Percentiles rank a stretch among this genome's conserved stretches.
phyloP scores from a whole-genome alignment of 2,113 vertebrate species.

The Nycticebus coucang region DNA sequence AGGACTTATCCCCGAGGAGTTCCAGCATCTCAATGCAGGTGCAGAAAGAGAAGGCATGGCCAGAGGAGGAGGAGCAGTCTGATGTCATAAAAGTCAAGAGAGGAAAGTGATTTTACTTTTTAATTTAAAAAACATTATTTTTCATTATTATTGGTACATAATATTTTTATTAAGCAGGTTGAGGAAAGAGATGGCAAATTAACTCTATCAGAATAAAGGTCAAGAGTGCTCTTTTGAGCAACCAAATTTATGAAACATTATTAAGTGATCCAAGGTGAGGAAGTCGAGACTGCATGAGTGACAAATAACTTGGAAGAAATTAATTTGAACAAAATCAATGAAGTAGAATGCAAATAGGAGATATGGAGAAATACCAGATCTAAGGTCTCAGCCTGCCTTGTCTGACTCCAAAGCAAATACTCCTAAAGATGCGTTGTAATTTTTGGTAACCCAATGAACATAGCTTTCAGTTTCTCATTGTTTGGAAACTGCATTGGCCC shows the following conservation, averaged over 20 bases:
- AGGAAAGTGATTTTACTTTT: neutral
- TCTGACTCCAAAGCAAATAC: neutral
- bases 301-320: neutral
- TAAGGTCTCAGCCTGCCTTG: neutral
- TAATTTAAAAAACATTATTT: too few relatives aligned
- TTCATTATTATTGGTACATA: too few relatives aligned
- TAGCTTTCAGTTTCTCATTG: constrained; percentile 74
- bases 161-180: neutral
- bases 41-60: neutral
- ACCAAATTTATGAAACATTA: neutral
- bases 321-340: neutral
- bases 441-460: constrained; percentile 68
- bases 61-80: neutral
- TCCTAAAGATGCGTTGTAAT: neutral
- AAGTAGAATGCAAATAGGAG: neutral
- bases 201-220: neutral
- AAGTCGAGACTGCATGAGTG: neutral
- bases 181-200: neutral
- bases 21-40: neutral
- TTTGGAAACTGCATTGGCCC: constrained; percentile 56
- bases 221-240: neutral
- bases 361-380: neutral
- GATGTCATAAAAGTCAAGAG: neutral
- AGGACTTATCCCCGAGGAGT: neutral
- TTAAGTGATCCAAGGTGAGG: neutral